Evolutionary conservation across 2,888 invertebrate species (phyloP), one percentile per base, ranked within the genome.

Genomic region (Agrypnus murinus): DNA sequence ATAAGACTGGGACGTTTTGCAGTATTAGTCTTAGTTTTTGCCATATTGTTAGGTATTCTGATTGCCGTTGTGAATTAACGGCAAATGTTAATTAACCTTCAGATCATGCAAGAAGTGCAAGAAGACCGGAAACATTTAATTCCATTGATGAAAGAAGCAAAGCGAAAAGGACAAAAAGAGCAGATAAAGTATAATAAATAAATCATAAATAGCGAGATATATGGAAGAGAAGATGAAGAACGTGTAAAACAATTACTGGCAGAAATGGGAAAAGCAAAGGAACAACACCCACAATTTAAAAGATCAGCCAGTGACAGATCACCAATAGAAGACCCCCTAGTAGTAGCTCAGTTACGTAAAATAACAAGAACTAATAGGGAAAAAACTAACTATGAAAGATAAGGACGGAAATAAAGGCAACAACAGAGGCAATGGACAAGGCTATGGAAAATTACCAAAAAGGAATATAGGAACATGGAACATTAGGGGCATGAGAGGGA

Each of bases 121-220:
- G 60, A 68, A 53, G 62, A 62, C 43, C 14, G 62, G 45, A 68
- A 63, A 55, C 15, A 53, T 63, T 31, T 63, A 53, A 48, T 68
- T 10, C 63, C 68, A 10, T 32, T 17, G 8, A 38, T 68, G 60
- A 68, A 68, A 32, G 68, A 62, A 19, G 62, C 68, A 19, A 60
- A 45, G 53, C 19, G 38, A 38, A 68, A 63, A 53, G 62, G 67
- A 25, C 17, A 57, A 19, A 68, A n/a, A n/a, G n/a, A n/a, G n/a
- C n/a, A n/a, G n/a, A n/a, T n/a, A n/a, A n/a, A n/a, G n/a, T n/a
- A n/a, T 40, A 67, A 67, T 36, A 55, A 48, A 62, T 19, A 62
- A 58, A 38, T 68, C 25, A 63, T 68, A 50, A n/a, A n/a, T n/a
- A n/a, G n/a, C n/a, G n/a, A n/a, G n/a, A n/a, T n/a, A n/a, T n/a